Percentiles rank a stretch among this genome's conserved stretches.
Conservation (phyloP, 1,140 invertebrate species). For the Papilio xuthus region DNA sequence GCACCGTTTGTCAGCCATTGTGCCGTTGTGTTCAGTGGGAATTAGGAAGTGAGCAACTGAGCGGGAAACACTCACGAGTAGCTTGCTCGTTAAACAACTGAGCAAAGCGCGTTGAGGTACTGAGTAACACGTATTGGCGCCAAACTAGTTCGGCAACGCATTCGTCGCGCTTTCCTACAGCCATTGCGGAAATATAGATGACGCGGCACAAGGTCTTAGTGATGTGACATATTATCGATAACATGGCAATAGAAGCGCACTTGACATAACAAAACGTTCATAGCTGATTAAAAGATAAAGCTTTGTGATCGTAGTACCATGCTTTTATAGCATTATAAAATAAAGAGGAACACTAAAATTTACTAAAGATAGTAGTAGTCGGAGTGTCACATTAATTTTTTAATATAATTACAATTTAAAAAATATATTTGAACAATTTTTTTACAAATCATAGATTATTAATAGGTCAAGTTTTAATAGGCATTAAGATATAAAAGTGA, state of each 20-base stretch:
- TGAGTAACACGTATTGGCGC: slow-evolving; percentile 9
- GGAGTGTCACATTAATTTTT: no score
- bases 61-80: not conserved
- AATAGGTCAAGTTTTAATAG: not conserved
- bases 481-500: not conserved
- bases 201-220: not conserved
- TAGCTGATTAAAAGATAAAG: no score
- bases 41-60: not conserved
- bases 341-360: no score
- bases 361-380: no score
- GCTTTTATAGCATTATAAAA: no score
- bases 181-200: slow-evolving; percentile 31
- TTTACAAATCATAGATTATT: no score
- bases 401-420: no score
- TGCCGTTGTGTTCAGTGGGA: not conserved
- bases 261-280: not conserved
- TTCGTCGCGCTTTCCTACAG: slow-evolving; percentile 48
- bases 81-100: not conserved
- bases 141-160: slow-evolving; percentile 56
- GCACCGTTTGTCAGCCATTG: not conserved
- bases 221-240: not conserved
- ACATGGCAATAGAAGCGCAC: slow-evolving; percentile 26
- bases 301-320: no score
- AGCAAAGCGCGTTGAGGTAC: not conserved
- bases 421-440: no score